phyloP scores from a whole-genome alignment of 2,888 invertebrate species.

The Gisinianus flammeolus region DNA sequence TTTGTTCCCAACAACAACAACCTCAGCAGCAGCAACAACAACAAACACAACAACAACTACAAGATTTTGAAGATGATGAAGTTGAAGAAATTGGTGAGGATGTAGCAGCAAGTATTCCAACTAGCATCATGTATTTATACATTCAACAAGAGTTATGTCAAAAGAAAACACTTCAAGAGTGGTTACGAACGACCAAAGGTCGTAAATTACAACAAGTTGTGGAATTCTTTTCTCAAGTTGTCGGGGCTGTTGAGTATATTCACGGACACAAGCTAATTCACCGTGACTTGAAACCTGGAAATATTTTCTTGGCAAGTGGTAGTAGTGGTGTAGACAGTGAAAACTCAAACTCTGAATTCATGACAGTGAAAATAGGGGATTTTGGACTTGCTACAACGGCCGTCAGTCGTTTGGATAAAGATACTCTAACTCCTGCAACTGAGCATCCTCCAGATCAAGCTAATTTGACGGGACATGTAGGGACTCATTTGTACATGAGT shows the following conservation, averaged over 20 bases:
- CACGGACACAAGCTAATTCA: conserved; percentile 92
- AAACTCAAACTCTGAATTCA: conserved; percentile 40
- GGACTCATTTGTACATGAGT: conserved; percentile 97
- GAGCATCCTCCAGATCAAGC: conserved; percentile 59
- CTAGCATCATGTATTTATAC: conserved; percentile 69
- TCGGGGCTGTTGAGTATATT: conserved; percentile 94
- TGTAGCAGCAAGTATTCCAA: conserved; percentile 37
- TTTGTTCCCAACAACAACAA: too few species aligned
- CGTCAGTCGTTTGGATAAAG: conserved; percentile 61
- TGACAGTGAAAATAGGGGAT: conserved; percentile 83
- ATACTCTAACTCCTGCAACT: conserved; percentile 23
- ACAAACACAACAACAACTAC: neutral
- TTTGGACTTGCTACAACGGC: conserved; percentile 96
- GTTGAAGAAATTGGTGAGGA: conserved; percentile 44
- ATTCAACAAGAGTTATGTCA: conserved; percentile 98
- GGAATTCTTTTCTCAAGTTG: conserved; percentile 84
- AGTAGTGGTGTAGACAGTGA: conserved; percentile 33
- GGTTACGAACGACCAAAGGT: conserved; percentile 70
- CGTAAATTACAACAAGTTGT: conserved; percentile 67
- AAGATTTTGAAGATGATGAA: conserved; percentile 60
- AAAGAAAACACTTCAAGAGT: conserved; percentile 86
- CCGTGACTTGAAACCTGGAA: conserved; percentile 84
- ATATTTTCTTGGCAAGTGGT: conserved; percentile 54
- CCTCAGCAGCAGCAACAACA: too few species aligned
- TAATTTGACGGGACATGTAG: conserved; percentile 68